Base-by-base conservation (phyloP, 1,140 invertebrate species). In the Cephus cinctus region DNA sequence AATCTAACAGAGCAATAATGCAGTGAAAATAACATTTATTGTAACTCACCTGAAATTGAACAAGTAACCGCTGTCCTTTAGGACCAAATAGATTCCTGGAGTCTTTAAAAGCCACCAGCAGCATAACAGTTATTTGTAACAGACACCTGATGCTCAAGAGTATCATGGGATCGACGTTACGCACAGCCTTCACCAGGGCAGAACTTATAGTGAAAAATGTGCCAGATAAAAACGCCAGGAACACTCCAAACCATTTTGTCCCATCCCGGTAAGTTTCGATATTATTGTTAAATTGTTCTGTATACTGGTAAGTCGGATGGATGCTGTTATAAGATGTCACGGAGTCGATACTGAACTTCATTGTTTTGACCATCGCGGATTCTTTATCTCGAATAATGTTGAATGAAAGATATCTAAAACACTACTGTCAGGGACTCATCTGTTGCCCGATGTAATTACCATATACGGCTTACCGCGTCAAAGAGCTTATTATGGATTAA, bases 191-290 rank as follows among this genome's bases (percentile, higher is more conserved):
- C 2, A 79, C 76, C 36, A 77, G 57, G 8, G 76, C 73, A 0
- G 78, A 75, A 38, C 75, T 78, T 11, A 79, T 58, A 4, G 77
- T 80, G 41, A 80, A 80, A 57, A 78, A 79, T 15, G 73, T 74
- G 4, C 78, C 77, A 1, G 77, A 80, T 5, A 79, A 14, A 52
- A 80, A 78, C 1, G 77, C 77, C 12, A 80, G 52, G 23, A 79
- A 61, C 34, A 80, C 63, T 0, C 77, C 78, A 45, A 64, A 63
- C 75, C 78, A 80, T 25, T 67, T 76, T 1, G 71, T 76, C 12
- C 69, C 57, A 11, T 73, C 71, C 4, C 52, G 63, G 50, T 76
- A 75, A 5, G 52, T 67, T 32, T 61, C 58, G 11, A 65, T 54
- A 53, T 75, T 75, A 42, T 74, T 64, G 18, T 65, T 61, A 18